Evolutionary conservation across 1,140 invertebrate genomes (phyloP).

Genomic region (Brachionus angularis): DNA sequence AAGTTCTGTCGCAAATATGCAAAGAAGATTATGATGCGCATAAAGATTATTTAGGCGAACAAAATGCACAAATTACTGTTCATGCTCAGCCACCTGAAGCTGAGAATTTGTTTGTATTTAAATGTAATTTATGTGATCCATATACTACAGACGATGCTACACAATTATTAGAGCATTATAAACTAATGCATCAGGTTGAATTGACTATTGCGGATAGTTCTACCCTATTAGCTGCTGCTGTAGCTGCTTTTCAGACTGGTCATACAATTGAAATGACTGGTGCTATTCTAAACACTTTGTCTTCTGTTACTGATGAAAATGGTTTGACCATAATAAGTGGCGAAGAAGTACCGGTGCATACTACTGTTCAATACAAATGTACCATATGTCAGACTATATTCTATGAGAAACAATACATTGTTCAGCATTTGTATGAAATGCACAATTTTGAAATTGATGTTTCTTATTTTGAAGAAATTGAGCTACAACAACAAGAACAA

Average conservation of each 20-base stretch:
- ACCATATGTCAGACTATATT: conserved; percentile 42
- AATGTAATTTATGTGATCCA: conserved; percentile 36
- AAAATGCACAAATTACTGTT: conserved; percentile 7
- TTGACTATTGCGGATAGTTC: conserved; percentile 36
- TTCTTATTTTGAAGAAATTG: conserved; percentile 38
- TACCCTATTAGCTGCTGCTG: conserved; percentile 31
- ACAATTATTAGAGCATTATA: conserved; percentile 37
- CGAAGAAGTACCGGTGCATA: conserved; percentile 38
- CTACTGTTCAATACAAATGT: conserved; percentile 42
- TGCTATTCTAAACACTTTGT: conserved; percentile 32
- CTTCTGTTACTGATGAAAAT: conserved; percentile 33
- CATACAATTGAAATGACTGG: conserved; percentile 44
- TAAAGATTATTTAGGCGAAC: neutral
- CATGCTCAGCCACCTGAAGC: conserved; percentile 37
- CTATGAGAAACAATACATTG: conserved; percentile 40
- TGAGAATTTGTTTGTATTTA: conserved; percentile 41
- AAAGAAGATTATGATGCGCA: conserved; percentile 9
- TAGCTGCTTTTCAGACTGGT: conserved; percentile 39
- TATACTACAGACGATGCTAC: conserved; percentile 42
- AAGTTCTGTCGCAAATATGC: conserved; percentile 37
- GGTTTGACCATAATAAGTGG: conserved; percentile 39
- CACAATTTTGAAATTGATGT: conserved; percentile 44
- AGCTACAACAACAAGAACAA: conserved; percentile 42
- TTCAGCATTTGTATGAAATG: conserved; percentile 28
- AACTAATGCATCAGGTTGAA: conserved; percentile 37